Percentiles rank a stretch among this genome's conserved stretches.
These are phyloP conservation scores for Myioborus melanocephalus DNA, from an alignment of 2,797 vertebrate genomes.

Conservation along the genomic window DNA sequence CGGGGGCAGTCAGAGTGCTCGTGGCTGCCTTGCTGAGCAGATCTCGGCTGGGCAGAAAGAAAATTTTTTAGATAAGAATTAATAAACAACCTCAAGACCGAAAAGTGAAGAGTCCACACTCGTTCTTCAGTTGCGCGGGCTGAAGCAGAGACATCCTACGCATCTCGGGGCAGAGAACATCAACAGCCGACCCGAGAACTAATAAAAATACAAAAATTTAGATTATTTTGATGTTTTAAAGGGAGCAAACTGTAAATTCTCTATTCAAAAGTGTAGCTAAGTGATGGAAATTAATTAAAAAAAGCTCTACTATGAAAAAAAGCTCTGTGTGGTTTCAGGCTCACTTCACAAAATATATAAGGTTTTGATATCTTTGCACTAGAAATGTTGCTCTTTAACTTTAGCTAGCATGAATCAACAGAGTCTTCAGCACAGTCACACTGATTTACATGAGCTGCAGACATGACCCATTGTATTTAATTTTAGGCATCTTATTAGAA, in stretches of 20 bases:
- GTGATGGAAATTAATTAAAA: constrained; percentile 12
- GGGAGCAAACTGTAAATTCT: background rate
- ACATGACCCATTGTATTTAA: constrained; percentile 33
- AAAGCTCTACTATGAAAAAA: background rate
- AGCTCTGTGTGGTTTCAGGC: background rate
- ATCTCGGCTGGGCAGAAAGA: too few species aligned
- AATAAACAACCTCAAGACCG: too few species aligned
- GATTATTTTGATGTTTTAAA: background rate
- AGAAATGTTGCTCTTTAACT: background rate
- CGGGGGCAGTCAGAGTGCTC: too few species aligned
- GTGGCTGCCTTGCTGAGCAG: too few species aligned
- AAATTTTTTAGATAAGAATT: too few species aligned
- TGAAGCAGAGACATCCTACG: too few species aligned
- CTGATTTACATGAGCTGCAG: constrained; percentile 41
- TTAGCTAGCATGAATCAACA: background rate
- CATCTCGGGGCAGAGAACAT: too few species aligned
- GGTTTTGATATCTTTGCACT: background rate
- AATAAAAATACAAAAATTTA: background rate
- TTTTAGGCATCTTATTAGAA: constrained; percentile 43
- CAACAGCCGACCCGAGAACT: too few species aligned
- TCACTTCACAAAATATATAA: background rate
- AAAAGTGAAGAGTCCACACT: too few species aligned
- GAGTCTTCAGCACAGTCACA: background rate
- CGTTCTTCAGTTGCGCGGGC: too few species aligned
- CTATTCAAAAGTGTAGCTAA: background rate